Percentiles rank a stretch among this genome's conserved stretches.
These are phyloP conservation scores for Glareola pratincola DNA, from an alignment of 2,113 vertebrate genomes.

Conservation along the genomic window DNA sequence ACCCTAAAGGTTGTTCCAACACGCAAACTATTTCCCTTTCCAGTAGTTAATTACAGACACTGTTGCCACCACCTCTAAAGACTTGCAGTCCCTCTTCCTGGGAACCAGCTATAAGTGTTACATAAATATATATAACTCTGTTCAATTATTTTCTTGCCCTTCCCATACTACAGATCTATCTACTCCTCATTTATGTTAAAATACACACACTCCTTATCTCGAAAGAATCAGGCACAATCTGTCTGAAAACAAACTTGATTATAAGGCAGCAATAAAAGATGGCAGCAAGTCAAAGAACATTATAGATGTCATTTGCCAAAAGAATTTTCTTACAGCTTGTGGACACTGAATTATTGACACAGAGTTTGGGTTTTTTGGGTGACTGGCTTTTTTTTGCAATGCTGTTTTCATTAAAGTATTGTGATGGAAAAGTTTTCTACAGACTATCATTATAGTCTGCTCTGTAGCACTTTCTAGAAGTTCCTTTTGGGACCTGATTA, in stretches of 20 bases:
- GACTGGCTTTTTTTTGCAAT: not conserved
- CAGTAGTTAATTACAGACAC: not conserved
- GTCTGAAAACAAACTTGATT: slow-evolving; percentile 34
- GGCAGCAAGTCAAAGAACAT: slow-evolving; percentile 37
- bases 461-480: not conserved
- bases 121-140: not conserved
- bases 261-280: slow-evolving; percentile 1
- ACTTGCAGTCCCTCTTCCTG: not conserved
- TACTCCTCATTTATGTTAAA: not conserved
- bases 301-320: slow-evolving; percentile 22
- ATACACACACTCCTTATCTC: not conserved
- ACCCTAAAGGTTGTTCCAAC: not conserved
- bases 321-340: not conserved
- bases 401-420: not conserved
- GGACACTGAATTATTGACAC: not conserved
- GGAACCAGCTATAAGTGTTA: not conserved
- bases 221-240: slow-evolving; percentile 9
- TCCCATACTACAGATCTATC: not conserved
- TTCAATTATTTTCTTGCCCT: not conserved
- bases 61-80: not conserved
- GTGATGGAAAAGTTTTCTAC: not conserved
- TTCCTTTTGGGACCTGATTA: not conserved
- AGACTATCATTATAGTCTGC: not conserved
- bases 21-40: not conserved
- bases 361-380: not conserved